These are phyloP conservation scores for Akabosia matsudoensis DNA, from an alignment of 1,140 invertebrate species.

Conservation along the genomic window DNA sequence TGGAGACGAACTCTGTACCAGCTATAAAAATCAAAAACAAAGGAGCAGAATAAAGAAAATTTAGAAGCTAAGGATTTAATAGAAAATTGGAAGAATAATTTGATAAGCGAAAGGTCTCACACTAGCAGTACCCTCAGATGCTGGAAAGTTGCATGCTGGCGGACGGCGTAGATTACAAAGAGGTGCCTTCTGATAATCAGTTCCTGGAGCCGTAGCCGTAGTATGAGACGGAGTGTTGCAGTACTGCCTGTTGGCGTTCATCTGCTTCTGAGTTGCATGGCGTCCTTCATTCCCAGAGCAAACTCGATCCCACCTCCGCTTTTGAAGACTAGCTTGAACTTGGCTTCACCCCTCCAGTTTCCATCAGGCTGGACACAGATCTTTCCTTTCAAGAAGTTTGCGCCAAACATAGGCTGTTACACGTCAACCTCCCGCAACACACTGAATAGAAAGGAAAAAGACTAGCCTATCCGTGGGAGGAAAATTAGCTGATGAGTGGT, in stretches of 20 bases:
- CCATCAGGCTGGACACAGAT: constrained; percentile 88
- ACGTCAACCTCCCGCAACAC: constrained; percentile 71
- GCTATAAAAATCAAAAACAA: no score
- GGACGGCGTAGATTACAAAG: no score
- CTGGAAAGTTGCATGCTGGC: no score
- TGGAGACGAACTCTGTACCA: no score
- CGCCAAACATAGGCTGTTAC: constrained; percentile 95
- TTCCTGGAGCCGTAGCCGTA: no score
- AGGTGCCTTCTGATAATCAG: no score
- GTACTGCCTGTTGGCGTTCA: constrained; percentile 47
- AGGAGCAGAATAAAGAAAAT: no score
- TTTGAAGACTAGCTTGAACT: constrained; percentile 93
- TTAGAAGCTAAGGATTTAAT: no score
- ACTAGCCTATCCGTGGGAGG: constrained; percentile 72
- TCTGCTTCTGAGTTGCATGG: constrained; percentile 60
- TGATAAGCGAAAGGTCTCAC: no score
- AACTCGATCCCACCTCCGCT: constrained; percentile 96
- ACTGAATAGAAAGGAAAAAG: constrained; percentile 94
- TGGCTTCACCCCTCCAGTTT: constrained; percentile 87
- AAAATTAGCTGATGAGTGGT: constrained; percentile 94
- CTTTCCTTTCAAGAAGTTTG: constrained; percentile 95
- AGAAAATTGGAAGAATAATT: no score
- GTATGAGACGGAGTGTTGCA: constrained; percentile 76
- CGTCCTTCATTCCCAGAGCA: constrained; percentile 88
- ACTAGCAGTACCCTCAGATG: no score